Evolutionary conservation across 2,113 vertebrate species (phyloP).

Genomic region (Grammomys surdaster): DNA sequence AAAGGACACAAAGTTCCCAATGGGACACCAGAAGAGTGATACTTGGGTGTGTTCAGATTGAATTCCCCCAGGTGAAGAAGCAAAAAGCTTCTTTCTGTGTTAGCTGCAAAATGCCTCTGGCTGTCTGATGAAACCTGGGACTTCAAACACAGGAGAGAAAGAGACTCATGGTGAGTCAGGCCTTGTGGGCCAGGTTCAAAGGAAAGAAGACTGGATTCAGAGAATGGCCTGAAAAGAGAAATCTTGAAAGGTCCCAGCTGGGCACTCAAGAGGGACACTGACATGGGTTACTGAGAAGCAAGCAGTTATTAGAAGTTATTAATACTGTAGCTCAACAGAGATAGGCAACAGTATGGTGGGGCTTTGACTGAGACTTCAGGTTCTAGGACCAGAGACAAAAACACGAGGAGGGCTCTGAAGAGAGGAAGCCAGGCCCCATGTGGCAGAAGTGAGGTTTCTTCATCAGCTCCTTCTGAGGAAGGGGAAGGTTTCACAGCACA

Average conservation of each 20-base stretch:
- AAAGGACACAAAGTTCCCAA: neutral
- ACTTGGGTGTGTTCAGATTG: neutral
- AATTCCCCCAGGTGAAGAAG: neutral
- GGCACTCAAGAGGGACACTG: neutral
- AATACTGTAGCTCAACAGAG: neutral
- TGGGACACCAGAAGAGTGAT: accelerated
- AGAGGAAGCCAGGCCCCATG: neutral
- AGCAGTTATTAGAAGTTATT: neutral
- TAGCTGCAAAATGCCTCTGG: neutral
- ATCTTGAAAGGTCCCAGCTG: neutral
- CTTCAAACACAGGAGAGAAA: neutral
- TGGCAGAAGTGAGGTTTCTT: neutral
- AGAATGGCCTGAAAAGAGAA: neutral
- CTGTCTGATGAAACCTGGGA: neutral
- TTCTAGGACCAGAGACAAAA: neutral
- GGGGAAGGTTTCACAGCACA: neutral
- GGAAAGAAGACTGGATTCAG: neutral
- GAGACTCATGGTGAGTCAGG: neutral
- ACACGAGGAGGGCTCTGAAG: neutral
- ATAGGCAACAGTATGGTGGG: neutral
- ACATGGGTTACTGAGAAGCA: neutral
- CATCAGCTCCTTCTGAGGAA: neutral
- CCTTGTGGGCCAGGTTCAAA: neutral
- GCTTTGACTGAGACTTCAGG: neutral
- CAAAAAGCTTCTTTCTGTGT: neutral